Conservation (phyloP, 2,888 invertebrate genomes). For the Ganaspis brasiliensis region DNA sequence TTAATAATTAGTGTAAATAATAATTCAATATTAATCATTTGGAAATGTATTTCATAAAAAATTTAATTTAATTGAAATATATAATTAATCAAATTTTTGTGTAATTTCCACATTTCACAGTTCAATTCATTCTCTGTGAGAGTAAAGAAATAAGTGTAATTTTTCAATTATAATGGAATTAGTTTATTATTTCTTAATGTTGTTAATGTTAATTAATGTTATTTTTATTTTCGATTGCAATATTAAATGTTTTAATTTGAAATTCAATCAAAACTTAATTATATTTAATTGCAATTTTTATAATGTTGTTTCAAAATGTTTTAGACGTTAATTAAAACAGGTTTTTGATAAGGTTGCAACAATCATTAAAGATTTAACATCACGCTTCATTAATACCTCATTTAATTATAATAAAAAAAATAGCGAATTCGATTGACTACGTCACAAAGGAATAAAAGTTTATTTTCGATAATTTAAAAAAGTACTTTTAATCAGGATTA, state of each 20-base stretch:
- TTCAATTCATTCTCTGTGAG: not conserved
- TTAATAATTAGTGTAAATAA: too few relatives aligned
- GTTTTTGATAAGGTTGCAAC: not conserved
- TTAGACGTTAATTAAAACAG: not conserved
- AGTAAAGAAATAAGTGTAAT: not conserved
- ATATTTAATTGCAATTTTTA: not conserved
- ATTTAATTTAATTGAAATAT: not conserved
- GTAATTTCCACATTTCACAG: constrained; percentile 12
- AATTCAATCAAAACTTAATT: too few relatives aligned
- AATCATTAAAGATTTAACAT: constrained; percentile 20
- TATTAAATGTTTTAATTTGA: too few relatives aligned
- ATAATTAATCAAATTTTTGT: not conserved
- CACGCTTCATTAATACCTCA: constrained; percentile 32
- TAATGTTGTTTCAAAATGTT: not conserved
- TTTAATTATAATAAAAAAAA: not conserved
- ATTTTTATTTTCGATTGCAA: not conserved
- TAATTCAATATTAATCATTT: too few relatives aligned
- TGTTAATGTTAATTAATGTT: not conserved
- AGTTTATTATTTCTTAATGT: too few relatives aligned
- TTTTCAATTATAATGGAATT: not conserved
- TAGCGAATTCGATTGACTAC: constrained; percentile 3
- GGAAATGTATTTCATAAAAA: too few relatives aligned
- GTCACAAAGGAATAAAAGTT: not conserved
- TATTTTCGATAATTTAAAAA: not conserved
- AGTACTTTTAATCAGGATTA: too few relatives aligned